phyloP scores from a whole-genome alignment of 2,113 vertebrate species.

The Cynopterus brachyotis region DNA sequence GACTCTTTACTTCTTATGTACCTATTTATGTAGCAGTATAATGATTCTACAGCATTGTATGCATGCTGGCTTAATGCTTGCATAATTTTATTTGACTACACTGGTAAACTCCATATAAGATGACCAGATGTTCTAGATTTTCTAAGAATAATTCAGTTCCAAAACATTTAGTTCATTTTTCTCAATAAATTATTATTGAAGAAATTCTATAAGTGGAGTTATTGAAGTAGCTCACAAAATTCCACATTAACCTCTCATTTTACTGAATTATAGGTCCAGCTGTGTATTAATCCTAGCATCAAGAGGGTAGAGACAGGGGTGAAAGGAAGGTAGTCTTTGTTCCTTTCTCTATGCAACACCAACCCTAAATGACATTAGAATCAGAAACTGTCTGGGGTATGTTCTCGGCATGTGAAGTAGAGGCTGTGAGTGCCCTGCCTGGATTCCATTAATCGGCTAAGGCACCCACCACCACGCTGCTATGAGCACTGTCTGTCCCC shows the following conservation, averaged over 20 bases:
- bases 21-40: background rate
- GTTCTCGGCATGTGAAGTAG: background rate
- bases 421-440: background rate
- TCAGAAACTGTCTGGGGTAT: background rate
- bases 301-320: background rate
- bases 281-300: rapidly evolving
- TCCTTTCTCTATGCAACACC: background rate
- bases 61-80: background rate
- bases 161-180: background rate
- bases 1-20: background rate
- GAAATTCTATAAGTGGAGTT: background rate
- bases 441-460: background rate
- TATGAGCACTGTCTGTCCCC: background rate
- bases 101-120: background rate
- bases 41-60: background rate
- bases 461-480: background rate
- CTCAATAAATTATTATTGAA: background rate
- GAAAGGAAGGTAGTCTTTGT: background rate
- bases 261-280: background rate
- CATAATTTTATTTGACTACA: background rate
- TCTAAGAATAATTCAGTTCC: background rate
- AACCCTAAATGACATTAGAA: background rate
- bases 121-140: background rate
- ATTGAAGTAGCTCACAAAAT: background rate
- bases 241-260: background rate